Conservation (phyloP, 2,113 vertebrate species). For the Jacana jacana region DNA sequence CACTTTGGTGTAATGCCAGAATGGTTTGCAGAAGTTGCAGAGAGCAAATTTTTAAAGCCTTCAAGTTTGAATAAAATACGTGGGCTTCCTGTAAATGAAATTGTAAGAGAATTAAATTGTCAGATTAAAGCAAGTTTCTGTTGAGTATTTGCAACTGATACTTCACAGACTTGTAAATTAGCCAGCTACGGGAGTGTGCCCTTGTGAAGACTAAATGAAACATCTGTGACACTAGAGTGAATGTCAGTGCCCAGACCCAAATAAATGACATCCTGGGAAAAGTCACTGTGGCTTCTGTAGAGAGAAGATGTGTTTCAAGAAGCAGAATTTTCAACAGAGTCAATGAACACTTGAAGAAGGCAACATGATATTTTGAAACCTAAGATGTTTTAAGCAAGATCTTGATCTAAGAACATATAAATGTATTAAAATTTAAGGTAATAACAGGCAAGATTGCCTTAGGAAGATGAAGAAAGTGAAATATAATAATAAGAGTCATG, state of each 20-base stretch:
- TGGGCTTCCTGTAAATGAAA: slow-evolving; percentile 3
- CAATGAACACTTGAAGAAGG: background rate
- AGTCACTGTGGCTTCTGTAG: background rate
- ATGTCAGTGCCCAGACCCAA: background rate
- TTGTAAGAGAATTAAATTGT: slow-evolving; percentile 33
- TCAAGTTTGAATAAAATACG: background rate
- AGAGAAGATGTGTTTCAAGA: background rate
- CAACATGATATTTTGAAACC: background rate
- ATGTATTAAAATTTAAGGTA: background rate
- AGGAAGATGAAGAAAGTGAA: background rate
- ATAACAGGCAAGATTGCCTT: background rate
- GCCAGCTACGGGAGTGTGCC: background rate
- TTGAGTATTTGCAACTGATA: background rate
- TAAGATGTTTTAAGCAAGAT: background rate
- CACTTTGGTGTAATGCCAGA: background rate
- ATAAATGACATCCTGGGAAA: background rate
- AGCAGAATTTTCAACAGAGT: background rate
- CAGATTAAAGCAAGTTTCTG: slow-evolving; percentile 17
- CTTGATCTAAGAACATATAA: background rate
- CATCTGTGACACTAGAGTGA: background rate
- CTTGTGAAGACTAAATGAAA: background rate
- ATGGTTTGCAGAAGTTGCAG: background rate
- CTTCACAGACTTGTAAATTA: slow-evolving; percentile 30
- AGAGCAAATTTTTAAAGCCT: background rate
- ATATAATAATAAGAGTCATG: accelerated